Conservation (phyloP, 2,797 vertebrate species). For the Zalophus californianus region DNA sequence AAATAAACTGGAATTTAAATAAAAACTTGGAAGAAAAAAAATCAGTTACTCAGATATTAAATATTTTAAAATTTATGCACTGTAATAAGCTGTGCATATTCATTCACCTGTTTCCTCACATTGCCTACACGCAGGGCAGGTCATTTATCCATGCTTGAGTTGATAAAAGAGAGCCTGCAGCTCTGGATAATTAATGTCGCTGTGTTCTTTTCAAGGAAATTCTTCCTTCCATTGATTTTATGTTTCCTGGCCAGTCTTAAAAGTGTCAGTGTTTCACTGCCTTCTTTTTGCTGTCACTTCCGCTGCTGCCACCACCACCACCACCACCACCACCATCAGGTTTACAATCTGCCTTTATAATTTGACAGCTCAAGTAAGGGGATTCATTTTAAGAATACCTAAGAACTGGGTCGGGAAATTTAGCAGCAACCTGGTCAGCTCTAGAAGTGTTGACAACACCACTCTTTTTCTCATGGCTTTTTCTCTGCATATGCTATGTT, state of each 20-base stretch:
- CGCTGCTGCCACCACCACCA: neutral
- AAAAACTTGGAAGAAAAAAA: neutral
- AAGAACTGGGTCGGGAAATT: neutral
- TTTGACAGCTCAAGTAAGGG: neutral
- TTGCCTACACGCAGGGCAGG: neutral
- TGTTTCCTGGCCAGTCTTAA: neutral
- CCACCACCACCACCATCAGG: neutral
- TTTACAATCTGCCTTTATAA: neutral
- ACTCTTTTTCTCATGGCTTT: neutral
- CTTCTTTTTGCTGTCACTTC: neutral
- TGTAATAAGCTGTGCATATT: neutral
- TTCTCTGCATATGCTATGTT: neutral
- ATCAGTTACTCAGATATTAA: constrained; percentile 6
- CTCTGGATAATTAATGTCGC: neutral
- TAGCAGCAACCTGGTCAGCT: neutral
- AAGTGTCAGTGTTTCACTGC: neutral
- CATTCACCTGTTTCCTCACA: neutral
- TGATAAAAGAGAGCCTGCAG: neutral
- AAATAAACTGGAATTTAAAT: neutral
- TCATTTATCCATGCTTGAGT: neutral
- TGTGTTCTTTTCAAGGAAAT: neutral
- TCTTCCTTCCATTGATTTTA: neutral
- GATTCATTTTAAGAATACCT: neutral
- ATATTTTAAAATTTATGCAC: constrained; percentile 22
- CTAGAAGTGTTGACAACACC: neutral